Evolutionary conservation across 2,113 vertebrate genomes (phyloP).

Genomic region (Sphyrna mokarran): DNA sequence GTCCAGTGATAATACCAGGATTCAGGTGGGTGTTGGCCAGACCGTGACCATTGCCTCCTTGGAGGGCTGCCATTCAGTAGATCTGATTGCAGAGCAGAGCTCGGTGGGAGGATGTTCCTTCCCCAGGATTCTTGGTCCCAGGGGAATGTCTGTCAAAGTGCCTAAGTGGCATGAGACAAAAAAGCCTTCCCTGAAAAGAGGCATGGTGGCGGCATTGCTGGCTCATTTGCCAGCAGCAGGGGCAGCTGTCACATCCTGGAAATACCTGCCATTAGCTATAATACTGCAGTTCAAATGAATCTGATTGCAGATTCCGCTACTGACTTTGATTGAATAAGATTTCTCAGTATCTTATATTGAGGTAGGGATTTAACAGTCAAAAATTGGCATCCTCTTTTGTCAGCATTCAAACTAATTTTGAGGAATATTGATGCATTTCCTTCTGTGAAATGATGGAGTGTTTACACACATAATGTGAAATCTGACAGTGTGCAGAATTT

Average conservation of each 20-base stretch:
- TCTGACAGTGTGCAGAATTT: neutral
- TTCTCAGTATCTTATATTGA: neutral
- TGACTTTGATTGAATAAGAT: neutral
- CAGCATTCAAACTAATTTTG: neutral
- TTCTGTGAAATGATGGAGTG: neutral
- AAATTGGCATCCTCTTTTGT: neutral
- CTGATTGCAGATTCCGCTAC: neutral
- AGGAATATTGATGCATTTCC: neutral
- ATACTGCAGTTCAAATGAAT: neutral
- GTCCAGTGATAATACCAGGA: neutral
- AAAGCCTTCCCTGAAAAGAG: neutral
- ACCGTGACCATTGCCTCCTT: neutral
- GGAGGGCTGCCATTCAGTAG: too few species aligned
- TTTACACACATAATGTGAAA: neutral
- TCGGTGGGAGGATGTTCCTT: neutral
- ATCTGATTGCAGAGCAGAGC: neutral
- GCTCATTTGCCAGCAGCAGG: too few species aligned
- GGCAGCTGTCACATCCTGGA: too few species aligned
- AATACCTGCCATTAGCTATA: neutral
- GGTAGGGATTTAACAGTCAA: neutral
- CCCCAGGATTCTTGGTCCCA: neutral
- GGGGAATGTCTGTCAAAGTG: neutral
- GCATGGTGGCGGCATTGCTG: too few species aligned
- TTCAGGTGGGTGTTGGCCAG: neutral
- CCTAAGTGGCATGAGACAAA: neutral